Conservation (phyloP, 1,140 invertebrate genomes). For the Papilio aristodemus region DNA sequence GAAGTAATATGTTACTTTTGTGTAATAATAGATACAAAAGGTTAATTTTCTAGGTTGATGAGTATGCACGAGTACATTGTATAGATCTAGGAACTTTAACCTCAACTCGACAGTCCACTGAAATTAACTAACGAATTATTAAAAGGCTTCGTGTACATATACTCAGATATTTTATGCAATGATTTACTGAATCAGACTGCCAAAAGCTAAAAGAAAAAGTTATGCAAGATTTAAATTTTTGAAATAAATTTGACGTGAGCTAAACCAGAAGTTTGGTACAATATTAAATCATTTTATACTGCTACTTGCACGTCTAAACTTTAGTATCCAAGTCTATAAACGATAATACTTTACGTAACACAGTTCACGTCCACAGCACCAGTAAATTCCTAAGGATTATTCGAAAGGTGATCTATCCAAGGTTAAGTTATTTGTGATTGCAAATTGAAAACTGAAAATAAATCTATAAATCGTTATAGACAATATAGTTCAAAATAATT, state of each 20-base stretch:
- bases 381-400: constrained; percentile 2
- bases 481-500: background rate
- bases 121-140: background rate
- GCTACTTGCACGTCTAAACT: constrained; percentile 7
- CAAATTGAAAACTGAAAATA: background rate
- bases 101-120: background rate
- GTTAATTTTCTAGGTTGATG: too few species aligned
- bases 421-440: constrained; percentile 14
- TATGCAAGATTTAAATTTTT: constrained; percentile 7
- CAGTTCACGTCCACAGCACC: background rate
- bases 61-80: background rate
- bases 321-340: background rate
- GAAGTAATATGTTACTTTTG: too few species aligned
- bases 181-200: background rate
- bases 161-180: background rate
- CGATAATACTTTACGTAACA: background rate
- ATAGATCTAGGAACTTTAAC: background rate
- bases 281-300: constrained; percentile 18
- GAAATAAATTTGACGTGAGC: constrained; percentile 7
- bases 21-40: too few species aligned
- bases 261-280: constrained; percentile 12
- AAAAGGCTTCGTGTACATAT: background rate
- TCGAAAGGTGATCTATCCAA: constrained; percentile 8
- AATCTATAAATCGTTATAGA: background rate
- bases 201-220: constrained; percentile 5